Evolutionary conservation across 1,140 invertebrate species (phyloP), one percentile per base, ranked within the genome.

Genomic region (Tribolium madens): DNA sequence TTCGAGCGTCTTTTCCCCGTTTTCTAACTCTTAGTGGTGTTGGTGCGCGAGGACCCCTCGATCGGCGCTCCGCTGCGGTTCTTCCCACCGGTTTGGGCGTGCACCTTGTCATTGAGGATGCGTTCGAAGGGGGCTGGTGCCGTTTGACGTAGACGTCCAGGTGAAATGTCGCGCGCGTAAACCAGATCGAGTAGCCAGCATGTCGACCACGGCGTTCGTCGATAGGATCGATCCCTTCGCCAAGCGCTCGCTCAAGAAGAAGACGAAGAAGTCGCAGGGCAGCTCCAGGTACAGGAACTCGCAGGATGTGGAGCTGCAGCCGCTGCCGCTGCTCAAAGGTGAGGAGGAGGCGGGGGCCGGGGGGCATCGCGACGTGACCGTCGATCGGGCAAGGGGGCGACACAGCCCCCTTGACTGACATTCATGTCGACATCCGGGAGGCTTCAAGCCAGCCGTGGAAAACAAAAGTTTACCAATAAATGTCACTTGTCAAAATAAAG

Each of bases 201-300:
- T 94, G 93, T 93, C 93, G 91, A 91, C 92, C 87, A 92, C 90
- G 89, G 90, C 90, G 89, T 95, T 97, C 91, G 95, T 96, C 87
- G 95, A 97, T 91, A 93, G 95, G 87, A 96, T 97, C 90, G 95
- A 97, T 89, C 95, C 95, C 81, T 97, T 96, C 87, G 94, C 94
- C 79, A 96, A 96, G 89, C 90, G 95, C 84, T 96, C 95, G 80
- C 87, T 96, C 79, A 97, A 97, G 89, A 96, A 96, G 90, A 96
- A 96, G 87, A 94, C 94, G 80, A 96, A 96, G 88, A 96, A 95
- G 87, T 95, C 94, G 83, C 95, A 96, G 88, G 95, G 95, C 79
- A 96, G 95, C 76, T 97, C 95, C 31, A 89, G 95, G 74, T 97
- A 96, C 86, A 90, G 94, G 83, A 95, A 95, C 86, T 94, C 93